Evolutionary conservation across 1,140 invertebrate genomes (phyloP).

Genomic region (Neodiprion virginianus): DNA sequence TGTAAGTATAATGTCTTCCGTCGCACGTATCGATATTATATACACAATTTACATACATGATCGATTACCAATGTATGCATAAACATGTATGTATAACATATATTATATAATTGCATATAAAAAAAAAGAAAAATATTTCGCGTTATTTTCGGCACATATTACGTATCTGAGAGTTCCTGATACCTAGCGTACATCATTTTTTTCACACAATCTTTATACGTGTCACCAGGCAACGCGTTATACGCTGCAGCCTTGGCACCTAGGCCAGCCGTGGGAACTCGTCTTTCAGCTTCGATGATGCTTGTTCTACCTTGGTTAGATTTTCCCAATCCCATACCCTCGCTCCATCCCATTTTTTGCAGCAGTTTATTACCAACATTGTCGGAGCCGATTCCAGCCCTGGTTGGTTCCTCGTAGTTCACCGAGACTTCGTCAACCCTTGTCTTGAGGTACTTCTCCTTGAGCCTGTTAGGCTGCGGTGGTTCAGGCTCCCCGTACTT

Average conservation of each 20-base stretch:
- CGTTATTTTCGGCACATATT: constrained; percentile 29
- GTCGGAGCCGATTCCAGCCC: constrained; percentile 80
- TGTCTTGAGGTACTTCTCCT: constrained; percentile 72
- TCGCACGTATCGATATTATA: too few species aligned
- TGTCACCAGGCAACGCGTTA: constrained; percentile 80
- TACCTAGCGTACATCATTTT: constrained; percentile 89
- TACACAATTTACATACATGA: too few species aligned
- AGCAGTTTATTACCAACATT: constrained; percentile 93
- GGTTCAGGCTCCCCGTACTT: constrained; percentile 92
- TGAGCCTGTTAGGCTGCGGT: constrained; percentile 75
- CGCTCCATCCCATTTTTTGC: constrained; percentile 99
- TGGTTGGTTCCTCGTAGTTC: constrained; percentile 70
- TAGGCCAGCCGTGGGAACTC: constrained; percentile 74
- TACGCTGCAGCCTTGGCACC: constrained; percentile 78
- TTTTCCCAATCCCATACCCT: constrained; percentile 93
- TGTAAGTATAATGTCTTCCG: too few species aligned
- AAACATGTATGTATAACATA: constrained; percentile 34
- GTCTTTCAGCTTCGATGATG: constrained; percentile 81
- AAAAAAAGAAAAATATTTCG: neutral
- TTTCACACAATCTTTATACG: constrained; percentile 90
- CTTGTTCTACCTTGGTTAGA: constrained; percentile 92
- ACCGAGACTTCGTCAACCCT: constrained; percentile 61
- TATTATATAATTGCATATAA: constrained; percentile 5
- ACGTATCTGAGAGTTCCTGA: constrained; percentile 74
- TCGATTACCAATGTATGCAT: constrained; percentile 26